These are phyloP conservation scores for Baronia brevicornis DNA, from an alignment of 2,888 invertebrate genomes.

Conservation along the genomic window DNA sequence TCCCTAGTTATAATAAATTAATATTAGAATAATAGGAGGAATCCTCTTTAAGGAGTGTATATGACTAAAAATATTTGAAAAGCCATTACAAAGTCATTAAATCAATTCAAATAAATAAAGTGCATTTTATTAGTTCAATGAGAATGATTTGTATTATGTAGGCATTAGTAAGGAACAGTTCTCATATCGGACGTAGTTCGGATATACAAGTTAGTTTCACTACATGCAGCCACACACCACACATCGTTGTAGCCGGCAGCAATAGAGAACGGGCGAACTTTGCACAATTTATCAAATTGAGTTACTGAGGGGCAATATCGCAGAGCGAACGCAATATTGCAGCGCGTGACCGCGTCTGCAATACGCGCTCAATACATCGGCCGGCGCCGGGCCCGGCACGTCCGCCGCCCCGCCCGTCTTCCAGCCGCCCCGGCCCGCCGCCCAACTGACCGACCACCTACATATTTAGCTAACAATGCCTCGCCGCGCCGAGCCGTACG, in stretches of 20 bases:
- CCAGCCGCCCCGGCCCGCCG: slow-evolving; percentile 39
- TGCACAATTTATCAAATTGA: slow-evolving; percentile 74
- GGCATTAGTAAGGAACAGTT: not conserved
- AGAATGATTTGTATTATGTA: too few relatives aligned
- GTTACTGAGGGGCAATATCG: slow-evolving; percentile 74
- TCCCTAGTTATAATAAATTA: too few relatives aligned
- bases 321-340: slow-evolving; percentile 74
- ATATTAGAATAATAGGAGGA: too few relatives aligned
- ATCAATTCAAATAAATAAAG: too few relatives aligned
- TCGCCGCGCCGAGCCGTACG: slow-evolving; percentile 52
- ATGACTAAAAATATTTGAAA: too few relatives aligned
- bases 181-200: not conserved
- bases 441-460: slow-evolving; percentile 67
- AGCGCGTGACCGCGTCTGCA: slow-evolving; percentile 76
- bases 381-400: slow-evolving; percentile 67
- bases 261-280: slow-evolving; percentile 60
- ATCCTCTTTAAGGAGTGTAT: too few relatives aligned
- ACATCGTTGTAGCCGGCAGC: slow-evolving; percentile 51
- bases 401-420: slow-evolving; percentile 57
- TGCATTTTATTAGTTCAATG: too few relatives aligned
- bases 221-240: slow-evolving; percentile 30
- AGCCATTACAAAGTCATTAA: too few relatives aligned
- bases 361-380: slow-evolving; percentile 76
- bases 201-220: slow-evolving; percentile 21
- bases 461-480: slow-evolving; percentile 75